These are phyloP conservation scores for human (Homo sapiens) DNA, from an alignment of 2,113 vertebrate genomes.

Conservation along the genomic window GRCh38 chr1:81667501-81668000, in stretches of 20 bases:
- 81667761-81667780: slow-evolving; percentile 20
- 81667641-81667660: slow-evolving; percentile 27
- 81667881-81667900: slow-evolving; percentile 66
- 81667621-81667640: slow-evolving; percentile 53
- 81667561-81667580: slow-evolving; percentile 67
- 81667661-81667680: slow-evolving; percentile 40
- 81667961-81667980: background rate
- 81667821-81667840: slow-evolving; percentile 74
- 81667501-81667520: slow-evolving; percentile 79
- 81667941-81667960: slow-evolving; percentile 41
- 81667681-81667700: background rate
- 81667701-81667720: slow-evolving; percentile 47
- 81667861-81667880: slow-evolving; percentile 74
- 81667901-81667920: slow-evolving; percentile 52
- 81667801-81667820: slow-evolving; percentile 65
- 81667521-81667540: slow-evolving; percentile 84
- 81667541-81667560: slow-evolving; percentile 76
- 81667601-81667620: slow-evolving; percentile 61
- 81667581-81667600: slow-evolving; percentile 68
- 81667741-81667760: too few species aligned
- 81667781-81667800: slow-evolving; percentile 67
- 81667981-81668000: slow-evolving; percentile 34
- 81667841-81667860: slow-evolving; percentile 75
- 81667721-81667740: background rate
- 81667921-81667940: slow-evolving; percentile 61